Base-by-base conservation (phyloP, 2,797 vertebrate genomes). In the Rhinichthys osculus region DNA sequence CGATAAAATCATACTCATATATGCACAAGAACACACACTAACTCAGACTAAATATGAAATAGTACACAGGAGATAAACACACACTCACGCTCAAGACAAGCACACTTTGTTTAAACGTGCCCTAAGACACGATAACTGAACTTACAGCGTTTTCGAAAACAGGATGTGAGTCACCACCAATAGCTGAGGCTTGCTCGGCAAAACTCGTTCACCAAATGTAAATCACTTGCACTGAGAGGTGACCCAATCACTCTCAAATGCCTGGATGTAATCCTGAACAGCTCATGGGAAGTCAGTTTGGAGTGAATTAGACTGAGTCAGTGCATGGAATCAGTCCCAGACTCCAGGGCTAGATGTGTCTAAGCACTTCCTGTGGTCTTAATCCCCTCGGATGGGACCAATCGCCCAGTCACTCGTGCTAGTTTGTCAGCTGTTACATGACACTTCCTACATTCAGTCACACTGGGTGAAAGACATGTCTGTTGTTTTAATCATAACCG, bases 151-250 rank as follows among this genome's bases (percentile, higher is more conserved):
- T 71, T 47, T 64, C 8, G 67, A 78, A 78, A 87, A 82, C 78
- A 89, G 85, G 88, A 85, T 79, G 81, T 74, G 47, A 89, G 82
- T 82, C 73, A 77, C 27, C 30, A 38, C 14, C 21, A 21, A 72
- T 67, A 21, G 19, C 16, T 11, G 52, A 70, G 47, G 17, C 35
- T 67, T 85, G 71, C 67, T 33, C 7, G 5, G 47, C 38, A 42
- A 84, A 84, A 69, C 83, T 38, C 4, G 21, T 64, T 84, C 84
- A 66, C 44, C 76, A 42, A 79, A 76, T 74, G 23, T 38, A 76
- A 73, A 73, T 76, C 64, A 52, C 66, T 84, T 76, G 13, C n/a
- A 71, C 69, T 64, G 44, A 73, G 57, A 59, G 64, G 78, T 74
- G 69, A 73, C 59, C 69, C 69, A 80, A 73, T 71, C 33, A 42